These are phyloP conservation scores for Lates japonicus DNA, from an alignment of 2,797 vertebrate genomes.

Conservation along the genomic window DNA sequence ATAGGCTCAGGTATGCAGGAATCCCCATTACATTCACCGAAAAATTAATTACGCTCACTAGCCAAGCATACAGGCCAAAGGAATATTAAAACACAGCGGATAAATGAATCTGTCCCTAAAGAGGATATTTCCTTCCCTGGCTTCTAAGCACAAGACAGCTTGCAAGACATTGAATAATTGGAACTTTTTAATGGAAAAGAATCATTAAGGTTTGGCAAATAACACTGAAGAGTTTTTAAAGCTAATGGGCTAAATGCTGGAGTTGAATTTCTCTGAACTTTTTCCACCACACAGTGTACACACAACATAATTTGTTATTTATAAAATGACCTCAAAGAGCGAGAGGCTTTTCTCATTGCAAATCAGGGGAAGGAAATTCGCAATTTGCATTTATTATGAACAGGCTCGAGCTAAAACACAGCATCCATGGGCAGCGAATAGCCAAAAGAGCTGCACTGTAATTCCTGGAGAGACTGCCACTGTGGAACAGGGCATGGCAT, in stretches of 20 bases:
- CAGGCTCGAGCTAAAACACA: constrained; percentile 8
- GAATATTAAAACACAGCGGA: constrained; percentile 24
- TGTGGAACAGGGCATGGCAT: neutral
- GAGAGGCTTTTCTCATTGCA: constrained; percentile 16
- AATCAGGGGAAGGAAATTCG: constrained; percentile 23
- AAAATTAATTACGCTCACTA: constrained; percentile 24
- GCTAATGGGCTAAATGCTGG: constrained; percentile 45
- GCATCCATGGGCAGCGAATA: neutral
- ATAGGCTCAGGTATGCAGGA: constrained; percentile 27
- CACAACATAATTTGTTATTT: constrained; percentile 48
- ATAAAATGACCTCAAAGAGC: constrained; percentile 37
- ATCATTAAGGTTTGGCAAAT: constrained; percentile 53
- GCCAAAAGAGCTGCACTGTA: constrained; percentile 5
- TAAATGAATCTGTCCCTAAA: constrained; percentile 31
- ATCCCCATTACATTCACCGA: constrained; percentile 10
- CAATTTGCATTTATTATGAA: constrained; percentile 51
- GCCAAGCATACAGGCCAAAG: constrained; percentile 37
- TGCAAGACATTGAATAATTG: constrained; percentile 32
- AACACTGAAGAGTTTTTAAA: constrained; percentile 13
- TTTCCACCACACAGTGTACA: neutral
- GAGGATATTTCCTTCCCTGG: constrained; percentile 15
- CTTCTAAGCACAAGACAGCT: constrained; percentile 13
- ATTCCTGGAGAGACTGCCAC: neutral
- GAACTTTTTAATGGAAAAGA: constrained; percentile 60
- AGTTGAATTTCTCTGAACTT: constrained; percentile 24